Percentiles rank a stretch among this genome's conserved stretches.
Evolutionary conservation across 2,888 invertebrate species (phyloP).

Genomic region (Aelia acuminata): DNA sequence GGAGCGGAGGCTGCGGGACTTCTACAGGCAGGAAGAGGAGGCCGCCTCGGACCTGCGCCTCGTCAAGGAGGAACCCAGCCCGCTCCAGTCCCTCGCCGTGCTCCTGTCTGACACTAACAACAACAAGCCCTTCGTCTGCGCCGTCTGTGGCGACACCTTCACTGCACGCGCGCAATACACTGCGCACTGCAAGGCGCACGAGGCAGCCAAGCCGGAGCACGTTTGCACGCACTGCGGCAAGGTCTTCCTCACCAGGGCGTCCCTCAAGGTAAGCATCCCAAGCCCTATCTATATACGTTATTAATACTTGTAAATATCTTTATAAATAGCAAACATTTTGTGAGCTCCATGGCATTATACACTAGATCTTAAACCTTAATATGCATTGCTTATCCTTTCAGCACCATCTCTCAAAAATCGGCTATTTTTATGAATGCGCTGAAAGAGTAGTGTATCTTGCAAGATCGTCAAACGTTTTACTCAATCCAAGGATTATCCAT

Average conservation of each 20-base stretch:
- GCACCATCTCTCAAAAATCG: too few relatives aligned
- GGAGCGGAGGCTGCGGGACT: conserved; percentile 66
- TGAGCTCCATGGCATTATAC: too few relatives aligned
- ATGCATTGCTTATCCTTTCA: too few relatives aligned
- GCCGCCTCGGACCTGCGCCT: conserved; percentile 62
- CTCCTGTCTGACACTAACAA: conserved; percentile 68
- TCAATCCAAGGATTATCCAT: too few relatives aligned
- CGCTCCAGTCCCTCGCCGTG: conserved; percentile 47
- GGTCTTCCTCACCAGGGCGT: conserved; percentile 69
- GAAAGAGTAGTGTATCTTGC: too few relatives aligned
- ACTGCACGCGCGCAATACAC: conserved; percentile 66
- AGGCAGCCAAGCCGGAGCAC: conserved; percentile 67
- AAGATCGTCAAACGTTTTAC: too few relatives aligned
- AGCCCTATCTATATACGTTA: too few relatives aligned
- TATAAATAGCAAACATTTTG: too few relatives aligned
- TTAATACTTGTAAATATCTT: too few relatives aligned
- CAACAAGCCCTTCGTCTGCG: conserved; percentile 67
- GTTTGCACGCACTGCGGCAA: conserved; percentile 70
- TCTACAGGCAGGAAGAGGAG: conserved; percentile 65
- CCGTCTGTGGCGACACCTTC: conserved; percentile 65
- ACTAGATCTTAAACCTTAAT: too few relatives aligned
- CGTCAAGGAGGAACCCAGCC: conserved; percentile 43
- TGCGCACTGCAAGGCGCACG: conserved; percentile 66
- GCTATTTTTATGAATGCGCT: too few relatives aligned
- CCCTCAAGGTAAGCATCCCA: conserved; percentile 70